Conservation (phyloP, 2,797 vertebrate species). For the Phoebastria nigripes region DNA sequence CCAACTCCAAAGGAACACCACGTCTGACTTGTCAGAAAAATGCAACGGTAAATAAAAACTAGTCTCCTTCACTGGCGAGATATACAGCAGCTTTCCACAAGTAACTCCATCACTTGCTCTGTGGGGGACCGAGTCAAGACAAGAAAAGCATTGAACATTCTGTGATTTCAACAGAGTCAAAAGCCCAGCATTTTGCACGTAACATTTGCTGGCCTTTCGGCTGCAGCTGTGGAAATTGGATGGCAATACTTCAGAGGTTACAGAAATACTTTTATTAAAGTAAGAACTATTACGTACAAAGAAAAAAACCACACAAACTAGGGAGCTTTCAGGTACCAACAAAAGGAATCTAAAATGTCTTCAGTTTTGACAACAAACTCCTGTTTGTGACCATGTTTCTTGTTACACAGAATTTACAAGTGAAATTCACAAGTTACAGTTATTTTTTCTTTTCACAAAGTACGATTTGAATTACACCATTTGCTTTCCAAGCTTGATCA, state of each 20-base stretch:
- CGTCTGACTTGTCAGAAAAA: accelerated
- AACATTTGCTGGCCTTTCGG: accelerated
- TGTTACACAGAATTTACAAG: neutral
- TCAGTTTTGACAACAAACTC: neutral
- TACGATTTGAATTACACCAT: neutral
- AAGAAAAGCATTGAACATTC: neutral
- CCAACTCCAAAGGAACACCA: neutral
- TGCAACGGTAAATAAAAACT: accelerated
- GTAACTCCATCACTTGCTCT: neutral
- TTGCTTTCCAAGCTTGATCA: neutral
- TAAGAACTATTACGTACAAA: neutral
- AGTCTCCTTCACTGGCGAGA: accelerated
- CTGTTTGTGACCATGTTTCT: neutral
- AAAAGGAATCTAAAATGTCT: accelerated
- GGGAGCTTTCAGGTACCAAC: neutral
- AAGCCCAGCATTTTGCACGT: neutral
- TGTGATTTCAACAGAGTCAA: neutral
- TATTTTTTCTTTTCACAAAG: neutral
- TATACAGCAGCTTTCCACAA: neutral
- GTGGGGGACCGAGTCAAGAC: accelerated
- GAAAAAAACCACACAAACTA: neutral
- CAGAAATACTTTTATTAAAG: neutral
- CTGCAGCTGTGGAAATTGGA: neutral
- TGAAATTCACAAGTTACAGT: neutral
- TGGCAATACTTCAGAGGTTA: neutral